Base-by-base conservation (phyloP, 2,888 invertebrate genomes). In the Dicyrtomina minuta region DNA sequence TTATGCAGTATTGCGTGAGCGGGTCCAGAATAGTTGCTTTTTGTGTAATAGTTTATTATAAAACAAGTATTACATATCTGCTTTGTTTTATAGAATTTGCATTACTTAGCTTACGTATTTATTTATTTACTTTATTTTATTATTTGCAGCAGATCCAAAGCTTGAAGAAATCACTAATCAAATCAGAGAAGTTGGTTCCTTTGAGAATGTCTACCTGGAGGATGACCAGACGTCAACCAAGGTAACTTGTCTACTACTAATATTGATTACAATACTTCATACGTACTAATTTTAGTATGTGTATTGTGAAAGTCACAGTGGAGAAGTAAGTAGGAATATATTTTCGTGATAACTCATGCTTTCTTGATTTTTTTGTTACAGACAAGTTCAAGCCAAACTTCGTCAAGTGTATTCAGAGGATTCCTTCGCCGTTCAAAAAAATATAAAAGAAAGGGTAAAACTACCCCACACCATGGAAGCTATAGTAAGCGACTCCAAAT, bases 361-460 rank as follows among this genome's bases (percentile, higher is more conserved):
- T 53, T n/a, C n/a, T 22, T 17, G 1, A 27, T 27, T 41, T 13
- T 41, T 41, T 8, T 41, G 73, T 80, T 81, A 44, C 77, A 88
- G 87, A 88, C 88, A 82, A 87, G 88, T 72, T 90, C 90, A 1
- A 90, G 90, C 80, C 86, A 88, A 77, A 89, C 89, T 2, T 88
- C 89, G 2, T 88, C 89, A 2, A 86, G 87, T 53, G 41, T 41
- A 24, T 65, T 65, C 67, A 87, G 88, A 33, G 86, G 88, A 77
- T 86, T 89, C 80, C 84, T 89, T 59, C 83, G 87, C 43, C 83
- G 87, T 65, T 79, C 79, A 2, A 77, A 78, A 65, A 77, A 79
- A 61, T 75, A 78, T 53, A 79, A 79, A 58, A 44, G 77, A 17
- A 79, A 76, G 67, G 72, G 68, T 6, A 64, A 64, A 74, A 71